A percentile compares a stretch with the other conserved stretches of the same genome.
Conservation (phyloP, 2,888 invertebrate genomes). For the Cepaea hortensis region DNA sequence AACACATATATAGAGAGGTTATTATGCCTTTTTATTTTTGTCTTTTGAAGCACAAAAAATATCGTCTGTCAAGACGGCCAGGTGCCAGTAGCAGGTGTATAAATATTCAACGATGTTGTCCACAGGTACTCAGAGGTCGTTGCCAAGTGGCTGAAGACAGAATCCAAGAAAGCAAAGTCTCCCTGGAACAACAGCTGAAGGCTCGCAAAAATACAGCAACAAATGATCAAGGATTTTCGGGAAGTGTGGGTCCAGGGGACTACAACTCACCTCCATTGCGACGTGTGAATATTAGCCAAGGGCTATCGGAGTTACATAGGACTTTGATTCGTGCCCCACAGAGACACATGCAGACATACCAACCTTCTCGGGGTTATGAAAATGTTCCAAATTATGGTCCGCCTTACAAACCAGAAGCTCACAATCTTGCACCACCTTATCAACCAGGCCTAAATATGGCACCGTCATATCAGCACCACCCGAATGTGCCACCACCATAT, state of each 20-base stretch:
- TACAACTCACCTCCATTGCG: background rate
- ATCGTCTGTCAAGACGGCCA: too few species aligned
- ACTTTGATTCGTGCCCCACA: background rate
- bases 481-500: background rate
- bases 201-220: background rate
- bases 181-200: background rate
- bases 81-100: too few species aligned
- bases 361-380: background rate
- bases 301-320: slow-evolving; percentile 16
- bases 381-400: background rate
- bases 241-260: background rate
- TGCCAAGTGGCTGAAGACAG: slow-evolving; percentile 31
- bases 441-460: background rate
- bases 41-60: too few species aligned
- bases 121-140: slow-evolving; percentile 30
- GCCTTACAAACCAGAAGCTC: background rate
- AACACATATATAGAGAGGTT: too few species aligned
- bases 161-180: slow-evolving; percentile 5
- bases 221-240: background rate
- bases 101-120: background rate
- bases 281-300: slow-evolving; percentile 1
- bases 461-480: background rate
- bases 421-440: background rate
- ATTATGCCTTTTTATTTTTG: too few species aligned
- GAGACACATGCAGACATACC: too few species aligned